Percentiles rank a stretch among this genome's conserved stretches.
phyloP scores from a whole-genome alignment of 2,113 vertebrate genomes.

The Chinchilla lanigera region DNA sequence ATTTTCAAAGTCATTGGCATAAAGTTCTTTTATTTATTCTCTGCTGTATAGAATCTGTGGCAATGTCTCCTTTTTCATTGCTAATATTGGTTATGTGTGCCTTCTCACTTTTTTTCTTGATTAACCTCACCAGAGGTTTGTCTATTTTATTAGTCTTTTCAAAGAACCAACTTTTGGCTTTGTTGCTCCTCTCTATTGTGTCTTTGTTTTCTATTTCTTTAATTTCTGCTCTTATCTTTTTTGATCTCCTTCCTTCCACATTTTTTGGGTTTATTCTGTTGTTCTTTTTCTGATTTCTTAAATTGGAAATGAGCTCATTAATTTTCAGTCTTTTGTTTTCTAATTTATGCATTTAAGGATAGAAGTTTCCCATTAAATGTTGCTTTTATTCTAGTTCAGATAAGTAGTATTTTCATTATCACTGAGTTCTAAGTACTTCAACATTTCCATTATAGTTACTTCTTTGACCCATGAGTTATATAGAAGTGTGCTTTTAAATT shows the following conservation, averaged over 20 bases:
- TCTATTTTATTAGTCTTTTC: slow-evolving; percentile 81
- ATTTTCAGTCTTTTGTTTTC: slow-evolving; percentile 63
- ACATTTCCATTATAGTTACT: slow-evolving; percentile 47
- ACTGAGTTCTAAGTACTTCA: slow-evolving; percentile 43
- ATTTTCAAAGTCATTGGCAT: slow-evolving; percentile 47
- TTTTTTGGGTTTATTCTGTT: slow-evolving; percentile 82
- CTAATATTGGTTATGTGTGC: slow-evolving; percentile 80
- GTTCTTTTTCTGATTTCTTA: slow-evolving; percentile 78
- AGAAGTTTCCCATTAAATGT: slow-evolving; percentile 35
- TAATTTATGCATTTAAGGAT: slow-evolving; percentile 56
- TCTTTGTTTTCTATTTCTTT: slow-evolving; percentile 83
- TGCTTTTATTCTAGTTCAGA: slow-evolving; percentile 55
- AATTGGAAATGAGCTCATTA: slow-evolving; percentile 52
- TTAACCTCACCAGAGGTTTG: slow-evolving; percentile 78
- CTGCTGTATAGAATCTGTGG: slow-evolving; percentile 53
- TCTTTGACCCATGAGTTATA: slow-evolving; percentile 35
- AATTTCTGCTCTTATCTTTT: slow-evolving; percentile 81
- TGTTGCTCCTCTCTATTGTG: slow-evolving; percentile 79
- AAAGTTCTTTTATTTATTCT: slow-evolving; percentile 57
- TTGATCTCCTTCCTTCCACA: slow-evolving; percentile 81
- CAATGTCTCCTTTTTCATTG: slow-evolving; percentile 80
- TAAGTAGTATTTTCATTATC: slow-evolving; percentile 55
- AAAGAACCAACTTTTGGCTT: slow-evolving; percentile 78
- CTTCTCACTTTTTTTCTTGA: slow-evolving; percentile 80
- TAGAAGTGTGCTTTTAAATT: slow-evolving; percentile 60